These are phyloP conservation scores for Omphaloscelis lunosa DNA, from an alignment of 2,888 invertebrate species.

Conservation along the genomic window DNA sequence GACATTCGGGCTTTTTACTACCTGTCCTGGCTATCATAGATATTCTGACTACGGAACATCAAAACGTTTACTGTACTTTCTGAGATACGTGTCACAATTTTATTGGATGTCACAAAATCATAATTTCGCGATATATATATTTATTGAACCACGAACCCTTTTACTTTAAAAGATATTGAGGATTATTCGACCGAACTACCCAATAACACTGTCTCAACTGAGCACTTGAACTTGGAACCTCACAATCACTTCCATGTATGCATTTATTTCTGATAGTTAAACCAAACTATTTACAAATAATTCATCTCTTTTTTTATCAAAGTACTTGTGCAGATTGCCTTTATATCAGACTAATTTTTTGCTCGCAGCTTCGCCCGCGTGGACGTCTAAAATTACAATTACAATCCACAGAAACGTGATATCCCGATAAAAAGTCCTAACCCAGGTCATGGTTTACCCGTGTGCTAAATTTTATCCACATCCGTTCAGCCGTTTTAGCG, in stretches of 20 bases:
- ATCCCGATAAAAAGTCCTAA: no score
- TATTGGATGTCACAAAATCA: not conserved
- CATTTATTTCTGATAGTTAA: not conserved
- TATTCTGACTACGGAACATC: not conserved
- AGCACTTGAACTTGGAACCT: not conserved
- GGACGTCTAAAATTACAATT: no score
- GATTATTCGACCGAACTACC: not conserved
- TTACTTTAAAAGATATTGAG: not conserved
- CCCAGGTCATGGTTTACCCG: no score
- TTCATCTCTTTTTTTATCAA: not conserved
- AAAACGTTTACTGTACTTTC: not conserved
- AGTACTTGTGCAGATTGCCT: not conserved
- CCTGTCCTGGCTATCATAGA: no score
- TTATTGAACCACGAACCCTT: no score
- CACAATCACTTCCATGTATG: not conserved
- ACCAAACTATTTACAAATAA: not conserved
- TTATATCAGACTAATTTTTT: no score
- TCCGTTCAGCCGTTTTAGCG: no score
- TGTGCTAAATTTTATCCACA: no score
- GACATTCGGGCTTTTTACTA: not conserved
- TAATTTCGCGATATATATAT: no score
- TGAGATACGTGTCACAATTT: not conserved
- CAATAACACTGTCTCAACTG: not conserved
- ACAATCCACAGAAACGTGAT: no score
- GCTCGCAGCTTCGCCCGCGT: no score